Evolutionary conservation across 2,797 vertebrate genomes (phyloP).

Genomic region (Ispidina picta): DNA sequence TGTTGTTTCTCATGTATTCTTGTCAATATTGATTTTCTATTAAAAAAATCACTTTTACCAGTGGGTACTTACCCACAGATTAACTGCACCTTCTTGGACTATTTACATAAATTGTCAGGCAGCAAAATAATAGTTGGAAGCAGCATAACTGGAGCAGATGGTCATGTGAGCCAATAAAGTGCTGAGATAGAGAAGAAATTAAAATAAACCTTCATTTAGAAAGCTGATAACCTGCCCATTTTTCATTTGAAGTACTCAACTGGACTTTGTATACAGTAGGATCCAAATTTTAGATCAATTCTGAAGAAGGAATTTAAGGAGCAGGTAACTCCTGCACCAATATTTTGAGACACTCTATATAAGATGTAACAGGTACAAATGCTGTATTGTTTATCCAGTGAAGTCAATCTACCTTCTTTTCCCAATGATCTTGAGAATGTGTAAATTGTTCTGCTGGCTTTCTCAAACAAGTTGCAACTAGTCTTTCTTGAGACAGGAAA

Average conservation of each 20-base stretch:
- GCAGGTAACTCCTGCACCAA: background rate
- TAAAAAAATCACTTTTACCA: background rate
- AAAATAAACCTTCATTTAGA: background rate
- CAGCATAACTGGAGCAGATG: background rate
- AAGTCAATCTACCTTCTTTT: background rate
- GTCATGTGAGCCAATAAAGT: background rate
- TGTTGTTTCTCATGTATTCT: background rate
- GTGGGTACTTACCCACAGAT: background rate
- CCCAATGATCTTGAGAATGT: background rate
- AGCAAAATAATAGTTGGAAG: background rate
- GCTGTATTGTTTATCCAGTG: background rate
- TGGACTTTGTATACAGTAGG: background rate
- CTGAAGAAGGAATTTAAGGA: background rate
- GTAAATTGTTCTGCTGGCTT: background rate
- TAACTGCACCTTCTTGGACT: background rate
- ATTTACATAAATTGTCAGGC: background rate
- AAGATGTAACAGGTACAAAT: background rate
- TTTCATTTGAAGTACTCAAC: background rate
- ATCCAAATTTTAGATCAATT: background rate
- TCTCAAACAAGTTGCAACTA: conserved; percentile 17
- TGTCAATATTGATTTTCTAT: background rate
- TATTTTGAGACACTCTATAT: background rate
- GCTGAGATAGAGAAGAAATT: background rate
- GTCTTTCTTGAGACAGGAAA: background rate
- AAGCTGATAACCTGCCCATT: background rate